Evolutionary conservation across 2,888 invertebrate genomes (phyloP), one percentile per base, ranked within the genome.

Genomic region (Arctia plantaginis): DNA sequence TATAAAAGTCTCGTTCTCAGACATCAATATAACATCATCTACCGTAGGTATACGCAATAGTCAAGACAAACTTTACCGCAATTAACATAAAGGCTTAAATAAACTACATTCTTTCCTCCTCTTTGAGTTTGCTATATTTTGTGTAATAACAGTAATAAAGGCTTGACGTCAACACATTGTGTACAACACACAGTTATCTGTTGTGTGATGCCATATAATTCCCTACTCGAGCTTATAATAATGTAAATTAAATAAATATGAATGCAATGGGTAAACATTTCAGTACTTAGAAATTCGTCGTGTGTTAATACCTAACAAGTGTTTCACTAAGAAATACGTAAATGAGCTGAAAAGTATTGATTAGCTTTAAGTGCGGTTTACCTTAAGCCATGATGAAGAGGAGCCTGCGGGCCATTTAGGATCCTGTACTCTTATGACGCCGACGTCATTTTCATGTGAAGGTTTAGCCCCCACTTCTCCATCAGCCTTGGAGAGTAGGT

Each of bases 401-500:
- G 96, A 96, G 62, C 96, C 96, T 23, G 94, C 94, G 55, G 96
- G 96, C 97, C 97, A 97, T 1, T 92, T 93, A 1, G 95, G 94
- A 88, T 97, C 96, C 82, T 96, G 94, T 65, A 94, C 95, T 82
- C 96, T 91, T 20, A 96, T 90, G 35, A 97, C 95, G 2, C 97
- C 97, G 84, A 96, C 94, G 86, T 97, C 97, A 75, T 97, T 97
- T 83, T 94, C 94, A 73, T 96, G 96, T 0, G 97, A 97, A 0
- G 97, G 97, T 66, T 93, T 87, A 39, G 90, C 87, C 3, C 96
- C 96, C 0, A 95, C 95, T 86, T 93, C 91, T 65, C 87, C 85
- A 62, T 93, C 90, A 41, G 95, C 93, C 93, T 94, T 94, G 35
- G 91, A 92, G 3, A 96, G 86, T 2, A 95, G 86, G 71, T 96